These are phyloP conservation scores for Eupithecia tripunctaria DNA, from an alignment of 2,888 invertebrate species.

Conservation along the genomic window DNA sequence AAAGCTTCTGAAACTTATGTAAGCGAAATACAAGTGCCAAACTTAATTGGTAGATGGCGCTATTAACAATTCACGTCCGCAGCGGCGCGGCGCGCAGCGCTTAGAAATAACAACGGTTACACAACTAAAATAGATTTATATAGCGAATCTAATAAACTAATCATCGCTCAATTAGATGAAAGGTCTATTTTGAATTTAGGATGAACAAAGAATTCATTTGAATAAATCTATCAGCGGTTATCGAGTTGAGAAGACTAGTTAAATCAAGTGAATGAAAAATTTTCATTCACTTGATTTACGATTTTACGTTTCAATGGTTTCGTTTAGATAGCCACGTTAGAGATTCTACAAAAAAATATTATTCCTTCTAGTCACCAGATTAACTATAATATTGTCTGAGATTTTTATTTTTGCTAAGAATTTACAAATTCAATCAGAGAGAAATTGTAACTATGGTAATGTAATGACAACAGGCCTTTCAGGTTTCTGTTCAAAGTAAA, in stretches of 20 bases:
- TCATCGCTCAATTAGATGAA: conserved; percentile 45
- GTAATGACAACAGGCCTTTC: no score
- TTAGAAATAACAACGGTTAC: background rate
- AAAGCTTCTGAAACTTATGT: no score
- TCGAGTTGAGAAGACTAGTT: background rate
- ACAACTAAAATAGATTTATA: conserved; percentile 32
- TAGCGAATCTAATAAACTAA: conserved; percentile 43
- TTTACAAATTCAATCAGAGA: no score
- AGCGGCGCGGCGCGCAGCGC: background rate
- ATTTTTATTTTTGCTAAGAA: no score
- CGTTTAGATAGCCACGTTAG: background rate
- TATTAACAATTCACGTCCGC: background rate
- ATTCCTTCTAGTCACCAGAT: background rate
- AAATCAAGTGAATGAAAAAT: background rate
- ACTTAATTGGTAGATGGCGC: conserved; percentile 14
- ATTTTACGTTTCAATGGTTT: background rate
- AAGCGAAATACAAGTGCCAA: background rate
- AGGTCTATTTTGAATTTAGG: conserved; percentile 37
- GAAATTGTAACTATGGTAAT: no score
- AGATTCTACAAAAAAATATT: background rate
- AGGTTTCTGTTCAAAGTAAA: no score
- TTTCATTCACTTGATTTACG: background rate
- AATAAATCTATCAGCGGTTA: conserved; percentile 35
- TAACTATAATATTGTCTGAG: background rate
- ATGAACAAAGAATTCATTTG: conserved; percentile 33